phyloP scores from a whole-genome alignment of 2,888 invertebrate species.

The Melinopterus prodromus region DNA sequence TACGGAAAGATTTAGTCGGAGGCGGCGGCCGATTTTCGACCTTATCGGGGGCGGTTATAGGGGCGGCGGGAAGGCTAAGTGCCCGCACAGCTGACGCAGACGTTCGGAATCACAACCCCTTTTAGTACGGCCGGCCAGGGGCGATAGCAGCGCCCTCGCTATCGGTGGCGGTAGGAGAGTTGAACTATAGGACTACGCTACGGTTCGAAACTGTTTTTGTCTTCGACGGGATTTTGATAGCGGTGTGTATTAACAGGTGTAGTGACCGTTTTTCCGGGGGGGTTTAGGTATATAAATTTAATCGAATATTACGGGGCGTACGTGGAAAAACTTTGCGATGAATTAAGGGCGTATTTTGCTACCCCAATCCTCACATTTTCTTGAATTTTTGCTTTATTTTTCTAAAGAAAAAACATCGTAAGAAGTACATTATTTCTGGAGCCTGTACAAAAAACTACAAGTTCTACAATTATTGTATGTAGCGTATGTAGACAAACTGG shows the following conservation, averaged over 20 bases:
- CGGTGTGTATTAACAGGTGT: neutral
- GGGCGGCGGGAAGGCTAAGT: conserved; percentile 60
- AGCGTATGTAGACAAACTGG: too few species aligned
- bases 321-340: too few species aligned
- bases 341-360: too few species aligned
- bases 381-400: too few species aligned
- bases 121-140: conserved; percentile 39
- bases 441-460: too few species aligned
- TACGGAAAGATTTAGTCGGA: conserved; percentile 52
- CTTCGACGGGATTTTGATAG: neutral
- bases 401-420: too few species aligned
- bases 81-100: conserved; percentile 66
- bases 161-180: neutral
- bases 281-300: too few species aligned
- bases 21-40: conserved; percentile 46
- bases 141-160: neutral
- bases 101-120: conserved; percentile 53
- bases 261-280: too few species aligned
- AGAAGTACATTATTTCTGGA: too few species aligned
- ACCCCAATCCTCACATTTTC: too few species aligned
- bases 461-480: too few species aligned
- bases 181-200: neutral
- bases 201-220: neutral
- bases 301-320: too few species aligned
- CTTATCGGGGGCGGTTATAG: conserved; percentile 47